Evolutionary conservation across 2,888 invertebrate genomes (phyloP).

Genomic region (Endotricha flammealis): DNA sequence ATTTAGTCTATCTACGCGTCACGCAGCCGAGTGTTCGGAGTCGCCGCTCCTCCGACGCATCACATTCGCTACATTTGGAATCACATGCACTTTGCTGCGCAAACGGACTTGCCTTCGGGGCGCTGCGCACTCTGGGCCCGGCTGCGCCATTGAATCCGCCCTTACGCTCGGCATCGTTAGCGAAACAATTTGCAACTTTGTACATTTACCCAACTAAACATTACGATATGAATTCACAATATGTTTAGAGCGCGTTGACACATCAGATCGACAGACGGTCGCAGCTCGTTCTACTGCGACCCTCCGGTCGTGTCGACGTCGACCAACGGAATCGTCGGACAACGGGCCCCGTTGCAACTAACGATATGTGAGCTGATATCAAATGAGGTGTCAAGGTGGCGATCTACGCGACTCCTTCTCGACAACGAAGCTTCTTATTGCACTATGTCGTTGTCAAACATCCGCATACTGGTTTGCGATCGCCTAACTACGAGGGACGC

Average conservation of each 20-base stretch:
- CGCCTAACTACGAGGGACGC: too few relatives aligned
- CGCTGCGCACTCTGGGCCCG: neutral
- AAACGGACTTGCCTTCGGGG: neutral
- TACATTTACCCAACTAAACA: conserved; percentile 21
- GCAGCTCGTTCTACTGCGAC: too few relatives aligned
- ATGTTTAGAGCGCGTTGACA: conserved; percentile 42
- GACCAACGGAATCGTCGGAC: neutral
- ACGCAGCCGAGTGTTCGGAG: conserved; percentile 10
- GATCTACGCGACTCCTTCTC: neutral
- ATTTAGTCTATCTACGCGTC: too few relatives aligned
- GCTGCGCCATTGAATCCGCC: too few relatives aligned
- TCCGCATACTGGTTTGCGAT: too few relatives aligned
- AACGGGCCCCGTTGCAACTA: conserved; percentile 4
- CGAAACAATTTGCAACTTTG: too few relatives aligned
- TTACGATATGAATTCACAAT: conserved; percentile 56
- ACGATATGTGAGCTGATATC: conserved; percentile 35
- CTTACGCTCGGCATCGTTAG: too few relatives aligned
- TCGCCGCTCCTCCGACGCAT: conserved; percentile 9
- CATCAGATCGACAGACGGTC: conserved; percentile 20
- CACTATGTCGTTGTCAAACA: too few relatives aligned
- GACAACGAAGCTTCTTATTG: too few relatives aligned
- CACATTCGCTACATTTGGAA: conserved; percentile 21
- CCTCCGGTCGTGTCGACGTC: neutral
- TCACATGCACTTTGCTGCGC: conserved; percentile 23
- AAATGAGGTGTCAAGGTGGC: neutral